These are phyloP conservation scores for Pachyuromys duprasi DNA, from an alignment of 2,797 vertebrate species.

Conservation along the genomic window DNA sequence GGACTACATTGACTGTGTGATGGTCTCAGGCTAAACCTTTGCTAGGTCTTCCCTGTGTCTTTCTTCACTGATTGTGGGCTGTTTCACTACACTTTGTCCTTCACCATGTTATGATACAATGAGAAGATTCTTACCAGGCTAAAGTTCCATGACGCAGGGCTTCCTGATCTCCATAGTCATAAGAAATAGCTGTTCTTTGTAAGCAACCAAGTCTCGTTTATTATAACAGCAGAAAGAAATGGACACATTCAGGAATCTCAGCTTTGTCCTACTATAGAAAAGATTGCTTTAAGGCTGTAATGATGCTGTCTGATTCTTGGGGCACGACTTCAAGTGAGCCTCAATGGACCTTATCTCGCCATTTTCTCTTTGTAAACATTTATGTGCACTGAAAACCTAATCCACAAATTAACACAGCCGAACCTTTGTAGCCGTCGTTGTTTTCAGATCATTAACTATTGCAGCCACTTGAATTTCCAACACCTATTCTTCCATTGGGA, in stretches of 20 bases:
- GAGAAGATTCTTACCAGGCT: not conserved
- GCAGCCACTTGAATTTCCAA: not conserved
- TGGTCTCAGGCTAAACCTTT: not conserved
- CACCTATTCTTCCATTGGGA: not conserved
- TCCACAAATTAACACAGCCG: not conserved
- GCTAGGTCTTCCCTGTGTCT: not conserved
- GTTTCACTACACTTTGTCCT: not conserved
- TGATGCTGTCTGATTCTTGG: not conserved
- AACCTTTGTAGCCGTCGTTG: not conserved
- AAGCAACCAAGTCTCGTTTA: not conserved
- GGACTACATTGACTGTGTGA: not conserved
- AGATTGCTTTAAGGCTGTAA: not conserved
- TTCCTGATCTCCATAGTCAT: not conserved
- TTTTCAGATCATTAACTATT: not conserved
- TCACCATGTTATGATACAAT: not conserved
- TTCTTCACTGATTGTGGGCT: not conserved
- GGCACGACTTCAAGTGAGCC: not conserved
- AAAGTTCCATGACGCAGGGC: not conserved
- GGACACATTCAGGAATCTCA: not conserved
- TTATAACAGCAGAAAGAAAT: not conserved
- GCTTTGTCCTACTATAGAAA: not conserved
- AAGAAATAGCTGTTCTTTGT: not conserved
- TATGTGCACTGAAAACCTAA: not conserved
- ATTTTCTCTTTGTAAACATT: constrained; percentile 21
- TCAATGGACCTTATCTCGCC: not conserved